A percentile compares a stretch with the other conserved stretches of the same genome.
These are phyloP conservation scores for Borostomias antarcticus DNA, from an alignment of 2,797 vertebrate species.

Conservation along the genomic window DNA sequence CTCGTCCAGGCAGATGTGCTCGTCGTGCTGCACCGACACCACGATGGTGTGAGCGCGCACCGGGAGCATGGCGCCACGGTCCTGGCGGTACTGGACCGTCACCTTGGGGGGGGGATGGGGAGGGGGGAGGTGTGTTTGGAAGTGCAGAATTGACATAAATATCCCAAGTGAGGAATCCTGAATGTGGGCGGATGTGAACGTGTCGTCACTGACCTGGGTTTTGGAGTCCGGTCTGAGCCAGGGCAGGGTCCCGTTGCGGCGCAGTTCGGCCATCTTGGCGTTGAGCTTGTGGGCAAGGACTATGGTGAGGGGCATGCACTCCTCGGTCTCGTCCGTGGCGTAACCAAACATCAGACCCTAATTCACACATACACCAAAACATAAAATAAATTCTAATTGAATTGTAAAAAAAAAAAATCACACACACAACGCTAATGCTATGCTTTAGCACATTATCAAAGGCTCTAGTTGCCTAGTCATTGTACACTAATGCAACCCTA, in stretches of 20 bases:
- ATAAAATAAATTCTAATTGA: not conserved
- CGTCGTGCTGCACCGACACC: constrained; percentile 94
- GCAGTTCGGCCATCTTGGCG: constrained; percentile 91
- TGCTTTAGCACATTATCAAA: too few relatives aligned
- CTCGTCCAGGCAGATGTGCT: constrained; percentile 83
- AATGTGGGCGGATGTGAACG: too few relatives aligned
- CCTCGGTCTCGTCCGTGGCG: constrained; percentile 94
- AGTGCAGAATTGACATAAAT: not conserved
- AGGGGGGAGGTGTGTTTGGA: not conserved
- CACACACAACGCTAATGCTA: not conserved
- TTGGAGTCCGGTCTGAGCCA: constrained; percentile 96
- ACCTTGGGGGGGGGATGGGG: constrained; percentile 74
- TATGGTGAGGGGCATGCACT: constrained; percentile 95
- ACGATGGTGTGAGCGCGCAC: constrained; percentile 93
- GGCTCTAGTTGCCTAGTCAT: too few relatives aligned
- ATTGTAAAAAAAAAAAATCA: too few relatives aligned
- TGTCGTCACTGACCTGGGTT: constrained; percentile 82
- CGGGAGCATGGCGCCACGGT: constrained; percentile 89
- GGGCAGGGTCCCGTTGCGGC: constrained; percentile 83
- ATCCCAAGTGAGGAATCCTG: not conserved
- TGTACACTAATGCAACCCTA: too few relatives aligned
- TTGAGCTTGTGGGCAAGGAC: constrained; percentile 94
- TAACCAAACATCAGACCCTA: constrained; percentile 98
- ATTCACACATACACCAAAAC: not conserved
- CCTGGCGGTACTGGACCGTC: constrained; percentile 93